Conservation (phyloP, 2,797 vertebrate genomes). For the Manis crassicaudata region DNA sequence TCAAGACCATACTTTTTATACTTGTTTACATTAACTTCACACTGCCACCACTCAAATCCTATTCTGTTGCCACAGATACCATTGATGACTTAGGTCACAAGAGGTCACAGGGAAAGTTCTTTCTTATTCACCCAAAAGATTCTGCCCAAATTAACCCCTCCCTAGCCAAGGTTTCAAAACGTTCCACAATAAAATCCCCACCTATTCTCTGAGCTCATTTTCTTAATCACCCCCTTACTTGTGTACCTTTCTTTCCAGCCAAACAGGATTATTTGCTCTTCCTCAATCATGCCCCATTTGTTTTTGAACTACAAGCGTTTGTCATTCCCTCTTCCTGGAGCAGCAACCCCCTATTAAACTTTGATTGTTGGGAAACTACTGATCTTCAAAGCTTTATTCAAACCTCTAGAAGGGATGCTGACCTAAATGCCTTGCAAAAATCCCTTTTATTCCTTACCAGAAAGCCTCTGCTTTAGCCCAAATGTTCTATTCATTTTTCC, state of each 20-base stretch:
- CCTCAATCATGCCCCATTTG: constrained; percentile 15
- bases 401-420: neutral
- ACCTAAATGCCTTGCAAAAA: neutral
- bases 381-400: constrained; percentile 35
- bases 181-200: neutral
- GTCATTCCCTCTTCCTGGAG: neutral
- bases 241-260: constrained; percentile 5
- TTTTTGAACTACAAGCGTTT: neutral
- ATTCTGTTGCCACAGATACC: neutral
- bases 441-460: neutral
- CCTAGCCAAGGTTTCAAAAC: neutral
- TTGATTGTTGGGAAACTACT: constrained; percentile 43
- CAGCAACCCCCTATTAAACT: neutral
- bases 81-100: neutral
- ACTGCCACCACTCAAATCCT: neutral
- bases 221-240: neutral
- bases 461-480: neutral
- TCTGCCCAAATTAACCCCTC: neutral
- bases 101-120: neutral
- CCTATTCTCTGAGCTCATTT: constrained; percentile 30
- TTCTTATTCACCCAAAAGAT: neutral
- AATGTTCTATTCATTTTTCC: neutral
- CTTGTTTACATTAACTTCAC: constrained; percentile 36
- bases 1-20: neutral
- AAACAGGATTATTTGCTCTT: constrained; percentile 55